Conservation (phyloP, 2,888 invertebrate genomes). For the Orthosia incerta region DNA sequence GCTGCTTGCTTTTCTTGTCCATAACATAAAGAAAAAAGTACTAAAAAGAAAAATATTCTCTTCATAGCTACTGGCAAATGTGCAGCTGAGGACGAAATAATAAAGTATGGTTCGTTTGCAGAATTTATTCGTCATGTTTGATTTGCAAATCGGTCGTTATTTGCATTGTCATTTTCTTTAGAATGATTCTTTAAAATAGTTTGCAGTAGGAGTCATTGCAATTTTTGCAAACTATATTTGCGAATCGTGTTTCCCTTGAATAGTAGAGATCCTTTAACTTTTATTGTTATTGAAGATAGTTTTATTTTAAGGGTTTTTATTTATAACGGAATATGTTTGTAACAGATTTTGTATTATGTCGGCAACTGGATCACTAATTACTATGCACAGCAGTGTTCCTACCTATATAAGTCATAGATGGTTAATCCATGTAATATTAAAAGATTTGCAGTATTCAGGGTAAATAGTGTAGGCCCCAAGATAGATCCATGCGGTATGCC, state of each 20-base stretch:
- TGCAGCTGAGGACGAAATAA: slow-evolving; percentile 9
- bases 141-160: slow-evolving; percentile 57
- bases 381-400: neutral
- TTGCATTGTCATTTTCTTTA: slow-evolving; percentile 43
- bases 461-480: neutral
- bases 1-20: slow-evolving; percentile 67
- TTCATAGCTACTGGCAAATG: slow-evolving; percentile 46
- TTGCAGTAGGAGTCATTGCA: slow-evolving; percentile 20
- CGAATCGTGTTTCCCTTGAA: slow-evolving; percentile 23
- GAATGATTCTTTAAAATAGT: slow-evolving; percentile 41
- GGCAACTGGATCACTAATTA: neutral
- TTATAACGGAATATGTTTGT: neutral
- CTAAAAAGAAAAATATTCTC: slow-evolving; percentile 35
- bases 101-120: neutral
- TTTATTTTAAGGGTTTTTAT: neutral
- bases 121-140: slow-evolving; percentile 50
- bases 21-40: slow-evolving; percentile 59
- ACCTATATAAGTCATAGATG: too few species aligned
- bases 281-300: neutral
- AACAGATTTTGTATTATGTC: neutral
- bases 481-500: neutral
- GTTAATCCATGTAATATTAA: neutral
- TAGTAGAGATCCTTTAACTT: slow-evolving; percentile 23
- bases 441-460: neutral
- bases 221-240: slow-evolving; percentile 55